phyloP scores from a whole-genome alignment of 2,888 invertebrate genomes.

The Cecidostiba fungosa region DNA sequence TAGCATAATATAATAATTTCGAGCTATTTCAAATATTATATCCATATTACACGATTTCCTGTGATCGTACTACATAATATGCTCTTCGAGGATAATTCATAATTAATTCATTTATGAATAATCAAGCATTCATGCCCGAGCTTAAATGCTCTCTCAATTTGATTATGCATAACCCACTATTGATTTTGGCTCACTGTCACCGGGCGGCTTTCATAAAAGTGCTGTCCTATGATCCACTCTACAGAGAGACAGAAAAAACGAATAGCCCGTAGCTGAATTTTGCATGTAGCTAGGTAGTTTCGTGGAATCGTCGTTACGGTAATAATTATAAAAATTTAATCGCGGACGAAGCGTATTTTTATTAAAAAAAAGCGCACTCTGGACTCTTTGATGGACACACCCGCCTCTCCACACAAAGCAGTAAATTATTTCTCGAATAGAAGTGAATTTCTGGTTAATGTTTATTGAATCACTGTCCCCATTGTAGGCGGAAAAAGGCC shows the following conservation, averaged over 20 bases:
- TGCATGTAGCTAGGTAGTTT: neutral
- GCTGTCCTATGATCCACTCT: neutral
- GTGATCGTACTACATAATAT: too few relatives aligned
- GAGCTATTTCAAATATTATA: neutral
- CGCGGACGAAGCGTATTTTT: neutral
- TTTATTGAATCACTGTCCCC: conserved; percentile 26
- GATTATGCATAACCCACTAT: neutral
- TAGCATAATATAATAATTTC: neutral
- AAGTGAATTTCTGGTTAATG: conserved; percentile 28
- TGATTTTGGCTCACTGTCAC: neutral
- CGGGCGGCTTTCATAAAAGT: neutral
- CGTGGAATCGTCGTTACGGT: neutral
- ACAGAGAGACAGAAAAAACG: neutral
- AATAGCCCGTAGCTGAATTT: neutral
- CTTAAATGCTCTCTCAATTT: neutral
- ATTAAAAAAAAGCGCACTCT: neutral
- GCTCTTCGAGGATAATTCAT: neutral
- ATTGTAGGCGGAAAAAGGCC: conserved; percentile 27
- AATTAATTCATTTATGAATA: neutral
- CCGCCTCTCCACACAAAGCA: neutral
- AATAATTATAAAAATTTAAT: neutral
- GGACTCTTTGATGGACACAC: neutral
- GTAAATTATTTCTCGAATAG: conserved; percentile 26
- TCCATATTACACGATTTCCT: neutral
- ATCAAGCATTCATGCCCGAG: neutral